Evolutionary conservation across 2,888 invertebrate species (phyloP).

Genomic region (Blera fallax): DNA sequence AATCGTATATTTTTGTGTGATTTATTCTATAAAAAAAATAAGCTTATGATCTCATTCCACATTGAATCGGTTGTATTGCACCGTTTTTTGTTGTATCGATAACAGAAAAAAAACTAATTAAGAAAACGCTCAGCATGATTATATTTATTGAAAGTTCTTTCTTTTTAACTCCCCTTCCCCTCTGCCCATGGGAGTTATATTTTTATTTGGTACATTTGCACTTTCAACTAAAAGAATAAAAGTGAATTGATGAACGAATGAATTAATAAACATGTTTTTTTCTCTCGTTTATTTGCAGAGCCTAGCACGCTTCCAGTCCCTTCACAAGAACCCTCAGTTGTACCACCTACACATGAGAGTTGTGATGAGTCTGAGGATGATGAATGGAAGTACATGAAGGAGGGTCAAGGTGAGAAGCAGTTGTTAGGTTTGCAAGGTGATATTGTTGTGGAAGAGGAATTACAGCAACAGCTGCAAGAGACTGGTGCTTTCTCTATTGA

Average conservation of each 20-base stretch:
- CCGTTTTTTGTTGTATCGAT: not conserved
- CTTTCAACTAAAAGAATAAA: not conserved
- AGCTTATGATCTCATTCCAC: slow-evolving; percentile 20
- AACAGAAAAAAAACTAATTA: slow-evolving; percentile 16
- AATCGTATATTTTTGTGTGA: not conserved
- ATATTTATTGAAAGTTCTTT: slow-evolving; percentile 1
- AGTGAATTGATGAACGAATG: not conserved
- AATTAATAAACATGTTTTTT: not conserved
- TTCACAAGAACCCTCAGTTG: slow-evolving; percentile 56
- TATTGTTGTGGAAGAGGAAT: slow-evolving; percentile 58
- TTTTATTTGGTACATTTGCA: not conserved
- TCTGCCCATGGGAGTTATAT: not conserved
- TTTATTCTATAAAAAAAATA: not conserved
- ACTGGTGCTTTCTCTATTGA: slow-evolving; percentile 10
- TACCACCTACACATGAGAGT: slow-evolving; percentile 63
- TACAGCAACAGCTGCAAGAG: slow-evolving; percentile 35
- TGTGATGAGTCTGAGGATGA: slow-evolving; percentile 84
- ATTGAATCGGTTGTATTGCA: not conserved
- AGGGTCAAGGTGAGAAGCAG: slow-evolving; percentile 83
- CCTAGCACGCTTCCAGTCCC: slow-evolving; percentile 31
- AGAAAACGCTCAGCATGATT: slow-evolving; percentile 37
- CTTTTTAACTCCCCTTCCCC: not conserved
- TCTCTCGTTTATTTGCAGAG: slow-evolving; percentile 27
- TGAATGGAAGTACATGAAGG: slow-evolving; percentile 93
- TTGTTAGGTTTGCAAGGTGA: slow-evolving; percentile 50